Percentiles rank a stretch among this genome's conserved stretches.
Conservation (phyloP, 2,797 vertebrate genomes). For the Heliangelus exortis region DNA sequence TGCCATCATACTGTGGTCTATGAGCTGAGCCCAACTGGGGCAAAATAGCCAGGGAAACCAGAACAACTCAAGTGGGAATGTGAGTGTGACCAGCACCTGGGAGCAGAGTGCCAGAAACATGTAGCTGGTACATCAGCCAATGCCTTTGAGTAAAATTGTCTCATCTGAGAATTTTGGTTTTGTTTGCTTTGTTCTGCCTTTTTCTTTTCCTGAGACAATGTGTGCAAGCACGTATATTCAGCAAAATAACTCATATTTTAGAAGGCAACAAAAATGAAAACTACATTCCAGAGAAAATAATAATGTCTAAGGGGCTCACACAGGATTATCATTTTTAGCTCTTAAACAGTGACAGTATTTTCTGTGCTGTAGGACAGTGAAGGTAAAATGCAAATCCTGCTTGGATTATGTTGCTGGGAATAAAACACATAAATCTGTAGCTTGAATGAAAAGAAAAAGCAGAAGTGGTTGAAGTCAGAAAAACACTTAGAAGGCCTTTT, state of each 20-base stretch:
- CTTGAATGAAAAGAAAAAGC: constrained; percentile 2
- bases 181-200: too few relatives aligned
- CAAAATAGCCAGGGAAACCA: not conserved
- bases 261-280: constrained; percentile 12
- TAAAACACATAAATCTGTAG: constrained; percentile 1
- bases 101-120: not conserved
- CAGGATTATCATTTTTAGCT: constrained; percentile 13
- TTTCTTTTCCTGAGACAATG: not conserved
- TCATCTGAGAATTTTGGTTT: not conserved
- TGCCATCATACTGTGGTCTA: not conserved
- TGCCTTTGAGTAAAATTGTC: not conserved
- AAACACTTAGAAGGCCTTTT: not conserved
- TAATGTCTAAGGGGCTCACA: not conserved
- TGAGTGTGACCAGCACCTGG: not conserved
- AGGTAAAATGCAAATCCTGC: not conserved
- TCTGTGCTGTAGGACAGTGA: not conserved
- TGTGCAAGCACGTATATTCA: not conserved
- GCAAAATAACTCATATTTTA: not conserved
- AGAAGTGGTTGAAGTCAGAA: not conserved
- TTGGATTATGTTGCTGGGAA: not conserved
- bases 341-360: not conserved
- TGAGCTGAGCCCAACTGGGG: accelerated
- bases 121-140: not conserved
- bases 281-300: not conserved
- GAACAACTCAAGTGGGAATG: accelerated